phyloP scores from a whole-genome alignment of 1,140 invertebrate genomes.

The Melitaea cinxia region DNA sequence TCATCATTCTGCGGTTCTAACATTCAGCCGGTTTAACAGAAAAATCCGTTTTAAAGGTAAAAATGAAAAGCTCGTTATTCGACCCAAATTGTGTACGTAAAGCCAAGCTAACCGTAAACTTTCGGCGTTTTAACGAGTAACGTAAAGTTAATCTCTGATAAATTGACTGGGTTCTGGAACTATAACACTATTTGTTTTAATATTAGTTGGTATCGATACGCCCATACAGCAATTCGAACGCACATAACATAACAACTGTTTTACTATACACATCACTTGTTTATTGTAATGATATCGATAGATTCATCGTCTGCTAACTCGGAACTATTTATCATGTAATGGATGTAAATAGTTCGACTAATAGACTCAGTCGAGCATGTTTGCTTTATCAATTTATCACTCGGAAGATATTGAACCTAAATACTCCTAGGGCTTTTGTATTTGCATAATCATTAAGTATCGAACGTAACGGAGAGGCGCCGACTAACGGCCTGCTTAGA shows the following conservation, averaged over 20 bases:
- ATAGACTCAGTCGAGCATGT: slow-evolving; percentile 40
- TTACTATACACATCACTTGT: too few species aligned
- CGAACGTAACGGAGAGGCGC: slow-evolving; percentile 45
- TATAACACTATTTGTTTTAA: slow-evolving; percentile 10
- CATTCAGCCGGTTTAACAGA: slow-evolving; percentile 44
- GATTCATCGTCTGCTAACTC: slow-evolving; percentile 6
- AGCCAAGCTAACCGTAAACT: slow-evolving; percentile 55
- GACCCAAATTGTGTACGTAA: slow-evolving; percentile 57
- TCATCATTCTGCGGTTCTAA: slow-evolving; percentile 46
- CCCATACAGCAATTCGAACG: too few species aligned
- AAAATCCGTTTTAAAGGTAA: slow-evolving; percentile 52
- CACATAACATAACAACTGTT: too few species aligned
- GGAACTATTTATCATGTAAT: slow-evolving; percentile 36
- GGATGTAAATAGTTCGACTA: slow-evolving; percentile 35
- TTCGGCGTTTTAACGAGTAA: slow-evolving; percentile 54
- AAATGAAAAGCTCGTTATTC: slow-evolving; percentile 56
- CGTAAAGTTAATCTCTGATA: slow-evolving; percentile 49
- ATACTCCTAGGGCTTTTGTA: slow-evolving; percentile 55
- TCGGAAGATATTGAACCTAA: slow-evolving; percentile 53
- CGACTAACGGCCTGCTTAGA: slow-evolving; percentile 25
- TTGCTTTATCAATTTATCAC: slow-evolving; percentile 54
- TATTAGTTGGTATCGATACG: too few species aligned
- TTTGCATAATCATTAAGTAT: slow-evolving; percentile 73
- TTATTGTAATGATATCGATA: background rate
- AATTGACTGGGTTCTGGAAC: slow-evolving; percentile 37